Conservation (phyloP, 1,140 invertebrate genomes). For the Spodoptera litura region DNA sequence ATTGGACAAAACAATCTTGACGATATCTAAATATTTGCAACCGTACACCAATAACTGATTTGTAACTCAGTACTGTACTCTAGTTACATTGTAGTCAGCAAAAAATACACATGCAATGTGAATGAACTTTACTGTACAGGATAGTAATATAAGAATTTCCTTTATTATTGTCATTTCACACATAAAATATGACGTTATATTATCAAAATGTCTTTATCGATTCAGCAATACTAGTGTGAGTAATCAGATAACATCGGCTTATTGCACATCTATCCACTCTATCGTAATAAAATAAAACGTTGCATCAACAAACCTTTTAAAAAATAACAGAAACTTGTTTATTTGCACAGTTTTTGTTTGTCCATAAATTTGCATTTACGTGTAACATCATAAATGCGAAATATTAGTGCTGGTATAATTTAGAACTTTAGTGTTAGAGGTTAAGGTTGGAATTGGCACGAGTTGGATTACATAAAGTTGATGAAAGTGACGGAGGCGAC, state of each 20-base stretch:
- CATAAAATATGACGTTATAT: too few species aligned
- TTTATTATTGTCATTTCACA: too few species aligned
- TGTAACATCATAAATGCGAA: background rate
- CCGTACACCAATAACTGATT: too few species aligned
- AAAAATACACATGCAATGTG: too few species aligned
- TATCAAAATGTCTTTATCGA: too few species aligned
- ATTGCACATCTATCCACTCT: background rate
- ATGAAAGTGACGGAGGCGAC: conserved; percentile 30
- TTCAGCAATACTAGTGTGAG: too few species aligned
- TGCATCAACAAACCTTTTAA: background rate
- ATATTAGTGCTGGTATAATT: background rate
- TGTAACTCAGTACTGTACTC: too few species aligned
- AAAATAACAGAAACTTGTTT: conserved; percentile 19
- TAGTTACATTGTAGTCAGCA: too few species aligned
- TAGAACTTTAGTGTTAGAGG: background rate
- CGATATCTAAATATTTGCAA: too few species aligned
- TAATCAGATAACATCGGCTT: background rate
- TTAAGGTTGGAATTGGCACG: conserved; percentile 7
- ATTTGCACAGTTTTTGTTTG: conserved; percentile 27
- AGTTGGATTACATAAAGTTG: conserved; percentile 8
- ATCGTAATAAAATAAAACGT: background rate
- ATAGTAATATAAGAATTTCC: too few species aligned
- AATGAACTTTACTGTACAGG: too few species aligned
- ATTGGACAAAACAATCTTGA: too few species aligned
- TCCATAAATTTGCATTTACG: conserved; percentile 4